Evolutionary conservation across 1,140 invertebrate genomes (phyloP).

Genomic region (Drosophila setifemur): DNA sequence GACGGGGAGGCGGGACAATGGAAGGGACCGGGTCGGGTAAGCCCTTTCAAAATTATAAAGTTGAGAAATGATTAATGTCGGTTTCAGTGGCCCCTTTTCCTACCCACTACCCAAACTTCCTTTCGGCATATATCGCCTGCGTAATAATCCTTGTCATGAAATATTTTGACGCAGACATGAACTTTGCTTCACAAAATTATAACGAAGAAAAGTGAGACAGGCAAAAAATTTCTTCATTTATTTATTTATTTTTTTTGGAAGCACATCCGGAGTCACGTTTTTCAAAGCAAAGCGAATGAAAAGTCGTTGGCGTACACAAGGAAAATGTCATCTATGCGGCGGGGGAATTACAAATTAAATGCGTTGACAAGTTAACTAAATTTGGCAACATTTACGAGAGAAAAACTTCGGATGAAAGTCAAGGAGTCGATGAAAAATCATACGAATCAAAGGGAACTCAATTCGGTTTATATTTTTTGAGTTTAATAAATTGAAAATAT

Average conservation of each 20-base stretch:
- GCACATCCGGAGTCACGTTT: slow-evolving; percentile 28
- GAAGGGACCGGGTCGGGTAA: slow-evolving; percentile 17
- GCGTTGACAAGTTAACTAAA: neutral
- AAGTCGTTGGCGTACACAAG: neutral
- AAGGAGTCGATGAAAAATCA: slow-evolving; percentile 5
- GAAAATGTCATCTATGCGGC: slow-evolving; percentile 1
- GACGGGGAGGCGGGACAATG: neutral
- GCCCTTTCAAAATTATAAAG: slow-evolving; percentile 74
- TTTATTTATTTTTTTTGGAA: neutral
- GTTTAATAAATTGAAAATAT: neutral
- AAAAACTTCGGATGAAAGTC: neutral
- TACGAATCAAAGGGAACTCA: neutral
- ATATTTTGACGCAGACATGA: slow-evolving; percentile 49
- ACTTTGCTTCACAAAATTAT: slow-evolving; percentile 26
- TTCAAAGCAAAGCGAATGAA: slow-evolving; percentile 17
- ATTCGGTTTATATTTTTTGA: neutral
- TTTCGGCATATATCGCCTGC: slow-evolving; percentile 48
- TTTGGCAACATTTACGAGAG: neutral
- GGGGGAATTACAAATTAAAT: slow-evolving; percentile 27
- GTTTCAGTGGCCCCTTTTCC: neutral
- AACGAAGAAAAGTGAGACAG: neutral
- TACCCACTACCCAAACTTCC: slow-evolving; percentile 9
- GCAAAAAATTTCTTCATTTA: slow-evolving; percentile 17
- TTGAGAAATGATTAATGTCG: slow-evolving; percentile 73
- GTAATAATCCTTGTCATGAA: slow-evolving; percentile 70